Conservation (phyloP, 2,797 vertebrate genomes). For the Mormyrus proboscirostris region DNA sequence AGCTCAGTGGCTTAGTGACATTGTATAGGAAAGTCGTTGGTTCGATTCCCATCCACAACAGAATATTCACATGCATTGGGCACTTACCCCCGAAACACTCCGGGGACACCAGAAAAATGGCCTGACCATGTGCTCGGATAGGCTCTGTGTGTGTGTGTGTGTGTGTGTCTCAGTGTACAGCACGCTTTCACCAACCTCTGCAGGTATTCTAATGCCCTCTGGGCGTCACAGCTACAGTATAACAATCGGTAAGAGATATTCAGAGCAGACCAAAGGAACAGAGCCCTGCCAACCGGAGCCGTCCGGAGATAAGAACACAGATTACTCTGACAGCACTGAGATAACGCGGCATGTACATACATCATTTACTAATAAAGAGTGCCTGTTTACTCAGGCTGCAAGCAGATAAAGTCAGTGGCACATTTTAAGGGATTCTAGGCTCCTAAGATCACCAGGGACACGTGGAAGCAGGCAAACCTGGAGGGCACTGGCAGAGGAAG, state of each 20-base stretch:
- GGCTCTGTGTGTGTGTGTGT: not conserved
- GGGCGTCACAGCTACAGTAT: not conserved
- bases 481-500: conserved; percentile 82
- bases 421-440: not conserved
- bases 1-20: not conserved
- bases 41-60: not conserved
- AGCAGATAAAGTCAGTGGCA: not conserved
- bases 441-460: not conserved
- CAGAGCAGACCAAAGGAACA: not conserved
- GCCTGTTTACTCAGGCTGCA: not conserved
- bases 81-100: not conserved
- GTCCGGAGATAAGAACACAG: not conserved
- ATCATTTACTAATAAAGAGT: not conserved
- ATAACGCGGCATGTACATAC: not conserved
- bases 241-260: not conserved
- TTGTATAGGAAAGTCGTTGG: not conserved
- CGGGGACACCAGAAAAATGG: not conserved
- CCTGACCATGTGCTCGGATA: not conserved
- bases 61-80: not conserved
- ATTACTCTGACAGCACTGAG: not conserved
- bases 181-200: not conserved
- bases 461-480: conserved; percentile 61
- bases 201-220: not conserved
- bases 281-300: not conserved
- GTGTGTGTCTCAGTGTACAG: not conserved